A percentile compares a stretch with the other conserved stretches of the same genome.
phyloP scores from a whole-genome alignment of 2,797 vertebrate species.

The Cynodonichthys magdalenae region DNA sequence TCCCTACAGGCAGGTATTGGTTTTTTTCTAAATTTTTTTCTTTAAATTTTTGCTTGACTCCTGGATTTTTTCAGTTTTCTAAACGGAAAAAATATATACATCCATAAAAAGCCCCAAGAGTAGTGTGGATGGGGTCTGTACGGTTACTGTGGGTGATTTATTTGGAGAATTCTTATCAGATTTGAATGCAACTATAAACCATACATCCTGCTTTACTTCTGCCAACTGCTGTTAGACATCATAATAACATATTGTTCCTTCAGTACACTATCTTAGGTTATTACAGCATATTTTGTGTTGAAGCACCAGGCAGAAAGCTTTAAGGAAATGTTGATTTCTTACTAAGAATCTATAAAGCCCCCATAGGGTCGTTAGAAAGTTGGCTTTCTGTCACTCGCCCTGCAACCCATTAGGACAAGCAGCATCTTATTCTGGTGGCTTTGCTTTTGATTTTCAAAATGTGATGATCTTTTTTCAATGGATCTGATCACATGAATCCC shows the following conservation, averaged over 20 bases:
- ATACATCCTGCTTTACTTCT: constrained; percentile 36
- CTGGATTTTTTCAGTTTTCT: too few species aligned
- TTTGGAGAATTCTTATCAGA: background rate
- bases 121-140: too few species aligned
- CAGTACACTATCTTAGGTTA: constrained; percentile 21
- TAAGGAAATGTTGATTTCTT: constrained; percentile 32
- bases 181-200: background rate
- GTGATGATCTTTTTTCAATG: constrained; percentile 27
- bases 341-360: constrained; percentile 28
- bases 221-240: constrained; percentile 21
- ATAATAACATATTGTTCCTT: constrained; percentile 34
- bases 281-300: constrained; percentile 43
- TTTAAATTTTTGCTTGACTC: too few species aligned
- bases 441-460: constrained; percentile 34
- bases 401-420: constrained; percentile 38
- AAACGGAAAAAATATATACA: too few species aligned
- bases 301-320: constrained; percentile 11
- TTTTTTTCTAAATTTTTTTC: too few species aligned
- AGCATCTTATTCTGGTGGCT: constrained; percentile 29
- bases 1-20: too few species aligned
- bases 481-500: constrained; percentile 19
- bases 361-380: constrained; percentile 13
- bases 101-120: too few species aligned
- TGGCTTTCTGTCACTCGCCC: constrained; percentile 40
- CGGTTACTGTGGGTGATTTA: background rate